A percentile compares a stretch with the other conserved stretches of the same genome.
phyloP scores from a whole-genome alignment of 2,888 invertebrate species.

The Cosmia pyralina region DNA sequence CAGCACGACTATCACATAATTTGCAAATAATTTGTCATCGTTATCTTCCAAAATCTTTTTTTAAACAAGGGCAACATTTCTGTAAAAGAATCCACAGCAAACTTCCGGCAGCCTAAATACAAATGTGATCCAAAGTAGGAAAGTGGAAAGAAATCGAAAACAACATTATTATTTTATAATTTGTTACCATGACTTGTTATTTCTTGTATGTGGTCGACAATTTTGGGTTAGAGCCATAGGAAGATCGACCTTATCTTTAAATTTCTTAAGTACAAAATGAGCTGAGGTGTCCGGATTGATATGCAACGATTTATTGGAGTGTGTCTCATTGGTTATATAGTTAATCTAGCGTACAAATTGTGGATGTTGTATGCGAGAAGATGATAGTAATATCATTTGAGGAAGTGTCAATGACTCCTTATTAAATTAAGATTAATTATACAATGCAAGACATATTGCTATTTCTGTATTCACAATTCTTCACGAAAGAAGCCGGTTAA shows the following conservation, averaged over 20 bases:
- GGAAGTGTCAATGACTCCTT: slow-evolving; percentile 11
- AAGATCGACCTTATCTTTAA: slow-evolving; percentile 30
- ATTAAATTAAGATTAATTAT: neutral
- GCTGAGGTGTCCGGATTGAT: slow-evolving; percentile 25
- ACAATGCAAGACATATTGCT: neutral
- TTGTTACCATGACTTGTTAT: slow-evolving; percentile 73
- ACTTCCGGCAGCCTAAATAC: slow-evolving; percentile 53
- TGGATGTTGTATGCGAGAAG: slow-evolving; percentile 35
- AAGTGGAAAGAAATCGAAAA: slow-evolving; percentile 78
- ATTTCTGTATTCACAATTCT: neutral
- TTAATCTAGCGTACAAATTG: slow-evolving; percentile 54
- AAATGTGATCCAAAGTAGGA: slow-evolving; percentile 72
- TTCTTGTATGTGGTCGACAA: slow-evolving; percentile 63
- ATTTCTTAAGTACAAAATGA: neutral
- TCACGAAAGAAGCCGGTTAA: neutral
- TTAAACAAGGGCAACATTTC: slow-evolving; percentile 47
- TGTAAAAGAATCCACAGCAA: slow-evolving; percentile 44
- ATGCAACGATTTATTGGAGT: slow-evolving; percentile 59
- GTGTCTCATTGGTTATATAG: slow-evolving; percentile 60
- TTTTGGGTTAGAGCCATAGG: slow-evolving; percentile 8
- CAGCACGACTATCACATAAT: slow-evolving; percentile 15
- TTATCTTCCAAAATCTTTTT: slow-evolving; percentile 37
- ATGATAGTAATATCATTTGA: slow-evolving; percentile 8
- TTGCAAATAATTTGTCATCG: slow-evolving; percentile 26
- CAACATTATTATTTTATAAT: slow-evolving; percentile 73